phyloP scores from a whole-genome alignment of 2,888 invertebrate genomes.

The Nymphalis urticae region DNA sequence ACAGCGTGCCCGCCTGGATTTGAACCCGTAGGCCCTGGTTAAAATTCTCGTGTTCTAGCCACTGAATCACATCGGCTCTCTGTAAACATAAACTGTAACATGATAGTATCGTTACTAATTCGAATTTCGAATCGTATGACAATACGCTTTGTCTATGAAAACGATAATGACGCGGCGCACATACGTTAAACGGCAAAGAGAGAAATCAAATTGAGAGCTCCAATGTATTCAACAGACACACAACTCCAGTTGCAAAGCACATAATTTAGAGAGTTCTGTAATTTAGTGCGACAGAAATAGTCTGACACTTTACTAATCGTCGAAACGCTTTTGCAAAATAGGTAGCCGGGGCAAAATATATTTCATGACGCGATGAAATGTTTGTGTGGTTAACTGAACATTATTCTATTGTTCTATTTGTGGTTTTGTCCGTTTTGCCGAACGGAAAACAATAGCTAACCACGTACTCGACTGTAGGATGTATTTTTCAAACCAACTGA shows the following conservation, averaged over 20 bases:
- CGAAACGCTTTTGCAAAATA: slow-evolving; percentile 42
- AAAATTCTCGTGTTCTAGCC: too few species aligned
- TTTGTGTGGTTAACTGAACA: slow-evolving; percentile 38
- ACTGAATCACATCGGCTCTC: too few species aligned
- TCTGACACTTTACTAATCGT: slow-evolving; percentile 43
- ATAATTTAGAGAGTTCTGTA: slow-evolving; percentile 34
- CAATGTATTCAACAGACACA: slow-evolving; percentile 18
- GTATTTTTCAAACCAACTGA: slow-evolving; percentile 44
- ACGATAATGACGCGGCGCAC: not conserved
- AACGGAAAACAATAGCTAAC: slow-evolving; percentile 45
- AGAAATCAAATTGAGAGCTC: slow-evolving; percentile 16
- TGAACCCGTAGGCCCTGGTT: too few species aligned
- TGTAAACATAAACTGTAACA: too few species aligned
- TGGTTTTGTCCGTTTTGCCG: slow-evolving; percentile 37
- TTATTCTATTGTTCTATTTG: slow-evolving; percentile 40
- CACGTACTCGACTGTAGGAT: slow-evolving; percentile 34
- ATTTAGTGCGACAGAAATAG: slow-evolving; percentile 40
- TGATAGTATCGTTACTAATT: not conserved
- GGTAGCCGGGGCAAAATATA: slow-evolving; percentile 41
- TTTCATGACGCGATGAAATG: slow-evolving; percentile 41
- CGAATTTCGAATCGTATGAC: slow-evolving; percentile 3
- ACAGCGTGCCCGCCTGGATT: too few species aligned
- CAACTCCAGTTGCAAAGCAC: slow-evolving; percentile 25
- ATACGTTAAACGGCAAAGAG: not conserved
- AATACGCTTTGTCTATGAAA: not conserved